Conservation (phyloP, 2,888 invertebrate genomes). For the Acheta domesticus region DNA sequence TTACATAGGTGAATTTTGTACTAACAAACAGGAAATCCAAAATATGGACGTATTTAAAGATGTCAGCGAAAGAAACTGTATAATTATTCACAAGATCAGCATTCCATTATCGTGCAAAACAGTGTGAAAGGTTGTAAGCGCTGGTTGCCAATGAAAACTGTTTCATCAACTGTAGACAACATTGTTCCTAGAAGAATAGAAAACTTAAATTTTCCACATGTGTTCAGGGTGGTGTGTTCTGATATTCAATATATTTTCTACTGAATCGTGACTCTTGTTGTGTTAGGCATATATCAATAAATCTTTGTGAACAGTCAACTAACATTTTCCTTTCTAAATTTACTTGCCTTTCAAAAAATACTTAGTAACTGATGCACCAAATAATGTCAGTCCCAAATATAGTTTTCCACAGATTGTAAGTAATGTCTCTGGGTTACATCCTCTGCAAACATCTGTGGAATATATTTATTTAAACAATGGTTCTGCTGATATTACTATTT, state of each 20-base stretch:
- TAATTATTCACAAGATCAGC: neutral
- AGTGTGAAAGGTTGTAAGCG: slow-evolving; percentile 20
- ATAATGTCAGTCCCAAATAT: neutral
- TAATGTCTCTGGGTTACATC: slow-evolving; percentile 20
- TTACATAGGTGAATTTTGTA: slow-evolving; percentile 33
- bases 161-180: neutral
- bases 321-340: slow-evolving; percentile 18
- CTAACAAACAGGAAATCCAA: slow-evolving; percentile 29
- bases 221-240: slow-evolving; percentile 21
- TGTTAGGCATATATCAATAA: slow-evolving; percentile 21
- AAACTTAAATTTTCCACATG: slow-evolving; percentile 26
- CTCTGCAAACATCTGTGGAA: neutral
- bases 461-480: slow-evolving; percentile 30
- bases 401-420: neutral
- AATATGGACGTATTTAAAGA: slow-evolving; percentile 23
- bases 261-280: slow-evolving; percentile 26
- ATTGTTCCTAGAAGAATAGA: no score
- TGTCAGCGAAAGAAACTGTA: slow-evolving; percentile 12
- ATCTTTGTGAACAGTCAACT: slow-evolving; percentile 18
- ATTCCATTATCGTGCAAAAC: neutral
- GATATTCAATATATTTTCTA: slow-evolving; percentile 27
- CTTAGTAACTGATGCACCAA: slow-evolving; percentile 18
- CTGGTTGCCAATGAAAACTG: slow-evolving; percentile 23
- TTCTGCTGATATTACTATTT: slow-evolving; percentile 22
- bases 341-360: no score